Base-by-base conservation (phyloP, 2,888 invertebrate species). In the Glyphotaelius pellucidus region DNA sequence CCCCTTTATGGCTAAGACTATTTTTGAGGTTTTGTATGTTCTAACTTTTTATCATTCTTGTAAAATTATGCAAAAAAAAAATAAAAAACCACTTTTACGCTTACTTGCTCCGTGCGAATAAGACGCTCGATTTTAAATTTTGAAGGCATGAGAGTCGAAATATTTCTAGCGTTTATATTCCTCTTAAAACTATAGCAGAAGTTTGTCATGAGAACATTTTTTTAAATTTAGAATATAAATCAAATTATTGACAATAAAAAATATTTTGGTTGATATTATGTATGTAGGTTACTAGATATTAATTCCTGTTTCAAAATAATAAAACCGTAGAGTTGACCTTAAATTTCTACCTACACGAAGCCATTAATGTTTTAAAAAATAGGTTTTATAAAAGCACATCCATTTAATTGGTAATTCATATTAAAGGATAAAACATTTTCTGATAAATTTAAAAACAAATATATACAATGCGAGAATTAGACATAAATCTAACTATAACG, bases 401-500 rank as follows among this genome's bases (percentile, higher is more conserved):
- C 47, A 86, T 25, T 86, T 86, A 86, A 42, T 1, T 86, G 38
- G 30, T 86, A 86, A 83, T 30, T 25, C 30, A 47, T 30, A 42
- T 38, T 86, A 86, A 86, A 86, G 67, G 9, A 67, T 67, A 67
- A 19, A 19, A 67, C n/a, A n/a, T 9, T 25, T 52, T 67, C 9
- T 67, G 67, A 67, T 67, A 25, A 67, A 67, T 42, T 38, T 42
- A n/a, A 86, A 15, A 47, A 86, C n/a, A 9, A 25, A 67, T 30
- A 30, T 31, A 12, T 35, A 7, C 35, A 83, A 83, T 83, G 83
- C 38, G 4, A 15, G 38, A 83, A 35, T 83, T n/a, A 86, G 38
- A 42, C 86, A 86, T 47, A 85, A 35, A 86, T 86, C 67, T 86
- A 42, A 42, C 38, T 42, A 42, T 47, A 42, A n/a, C 42, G 47